Conservation (phyloP, 2,113 vertebrate species). For the Neopipo cinnamomea region DNA sequence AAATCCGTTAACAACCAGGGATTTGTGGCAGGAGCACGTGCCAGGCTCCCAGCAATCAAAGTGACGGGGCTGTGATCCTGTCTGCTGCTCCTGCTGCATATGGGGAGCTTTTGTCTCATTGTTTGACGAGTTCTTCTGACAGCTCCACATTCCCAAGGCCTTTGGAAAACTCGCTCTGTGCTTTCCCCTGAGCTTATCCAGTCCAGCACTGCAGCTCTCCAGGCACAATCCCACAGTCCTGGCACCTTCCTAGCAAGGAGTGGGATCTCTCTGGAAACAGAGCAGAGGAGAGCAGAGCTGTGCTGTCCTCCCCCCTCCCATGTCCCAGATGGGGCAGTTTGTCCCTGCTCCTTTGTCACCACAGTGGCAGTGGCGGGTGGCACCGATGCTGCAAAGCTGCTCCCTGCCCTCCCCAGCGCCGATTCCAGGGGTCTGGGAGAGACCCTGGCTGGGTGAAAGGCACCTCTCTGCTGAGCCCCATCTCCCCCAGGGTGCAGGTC, state of each 20-base stretch:
- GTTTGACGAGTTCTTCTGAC: background rate
- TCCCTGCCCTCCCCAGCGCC: background rate
- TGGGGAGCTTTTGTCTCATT: background rate
- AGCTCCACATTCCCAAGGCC: background rate
- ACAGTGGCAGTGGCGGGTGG: background rate
- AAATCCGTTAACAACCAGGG: background rate
- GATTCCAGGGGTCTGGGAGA: fast-evolving
- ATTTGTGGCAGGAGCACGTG: fast-evolving
- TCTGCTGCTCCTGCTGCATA: background rate
- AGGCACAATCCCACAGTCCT: background rate
- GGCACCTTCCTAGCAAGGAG: background rate
- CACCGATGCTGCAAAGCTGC: fast-evolving
- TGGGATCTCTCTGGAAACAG: background rate
- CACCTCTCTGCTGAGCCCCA: background rate
- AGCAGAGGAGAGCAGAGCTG: background rate
- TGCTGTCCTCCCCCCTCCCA: fast-evolving
- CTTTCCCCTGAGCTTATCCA: background rate
- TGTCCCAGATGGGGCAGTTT: background rate
- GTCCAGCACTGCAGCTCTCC: background rate
- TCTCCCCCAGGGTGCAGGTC: background rate
- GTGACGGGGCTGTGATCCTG: fast-evolving
- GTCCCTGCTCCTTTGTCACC: background rate
- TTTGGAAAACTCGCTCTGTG: background rate
- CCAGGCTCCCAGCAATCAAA: background rate
- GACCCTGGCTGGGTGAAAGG: background rate